Evolutionary conservation across 1,140 invertebrate genomes (phyloP).

Genomic region (Spodoptera frugiperda): DNA sequence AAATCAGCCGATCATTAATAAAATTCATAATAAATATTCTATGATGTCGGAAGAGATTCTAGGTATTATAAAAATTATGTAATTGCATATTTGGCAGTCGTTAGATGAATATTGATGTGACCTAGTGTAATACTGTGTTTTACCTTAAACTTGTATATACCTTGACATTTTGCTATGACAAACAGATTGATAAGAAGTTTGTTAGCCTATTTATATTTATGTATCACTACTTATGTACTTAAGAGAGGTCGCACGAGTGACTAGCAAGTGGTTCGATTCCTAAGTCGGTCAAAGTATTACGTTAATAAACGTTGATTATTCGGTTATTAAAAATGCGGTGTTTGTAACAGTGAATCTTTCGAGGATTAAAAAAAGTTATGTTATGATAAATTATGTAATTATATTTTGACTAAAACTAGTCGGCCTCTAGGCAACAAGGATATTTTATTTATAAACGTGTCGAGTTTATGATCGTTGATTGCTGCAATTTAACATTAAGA

Average conservation of each 20-base stretch:
- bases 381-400: background rate
- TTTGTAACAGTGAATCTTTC: background rate
- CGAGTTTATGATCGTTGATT: background rate
- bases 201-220: background rate
- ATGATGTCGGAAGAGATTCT: background rate
- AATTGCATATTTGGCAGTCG: constrained; percentile 4
- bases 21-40: background rate
- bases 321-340: too few relatives aligned
- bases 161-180: constrained; percentile 11
- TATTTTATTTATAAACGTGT: background rate
- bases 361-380: background rate
- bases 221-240: too few relatives aligned
- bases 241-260: too few relatives aligned
- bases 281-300: too few relatives aligned
- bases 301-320: too few relatives aligned
- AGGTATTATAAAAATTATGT: background rate
- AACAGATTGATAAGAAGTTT: background rate
- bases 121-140: background rate
- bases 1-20: too few relatives aligned
- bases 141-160: constrained; percentile 12
- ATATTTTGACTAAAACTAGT: background rate
- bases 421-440: background rate
- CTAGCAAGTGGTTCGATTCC: too few relatives aligned
- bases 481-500: background rate
- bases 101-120: constrained; percentile 13